A percentile compares a stretch with the other conserved stretches of the same genome.
These are phyloP conservation scores for Drosophila baimaii DNA, from an alignment of 1,140 invertebrate genomes.

Conservation along the genomic window DNA sequence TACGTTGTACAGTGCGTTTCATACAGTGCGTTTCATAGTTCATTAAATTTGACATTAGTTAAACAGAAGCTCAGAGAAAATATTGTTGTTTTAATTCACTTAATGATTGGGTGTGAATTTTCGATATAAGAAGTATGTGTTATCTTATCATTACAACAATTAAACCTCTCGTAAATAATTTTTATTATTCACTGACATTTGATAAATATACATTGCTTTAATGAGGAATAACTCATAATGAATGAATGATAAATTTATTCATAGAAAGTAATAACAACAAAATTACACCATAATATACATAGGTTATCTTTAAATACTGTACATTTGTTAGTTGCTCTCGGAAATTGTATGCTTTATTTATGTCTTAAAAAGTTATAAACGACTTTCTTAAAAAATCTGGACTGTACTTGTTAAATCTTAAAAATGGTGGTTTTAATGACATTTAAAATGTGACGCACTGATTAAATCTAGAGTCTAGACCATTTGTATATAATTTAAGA, in stretches of 20 bases:
- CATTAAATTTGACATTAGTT: too few relatives aligned
- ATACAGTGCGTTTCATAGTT: constrained; percentile 1
- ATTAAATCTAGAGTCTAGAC: too few relatives aligned
- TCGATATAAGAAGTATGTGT: background rate
- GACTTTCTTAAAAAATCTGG: too few relatives aligned
- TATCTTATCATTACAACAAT: constrained; percentile 13
- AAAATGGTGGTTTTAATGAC: constrained; percentile 2
- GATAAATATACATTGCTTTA: constrained; percentile 5
- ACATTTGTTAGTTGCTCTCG: too few relatives aligned
- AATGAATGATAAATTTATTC: background rate
- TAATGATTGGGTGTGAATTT: background rate
- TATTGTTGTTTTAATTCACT: background rate
- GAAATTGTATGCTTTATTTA: too few relatives aligned
- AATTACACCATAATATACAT: background rate
- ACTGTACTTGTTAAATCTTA: background rate
- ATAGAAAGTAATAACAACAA: background rate
- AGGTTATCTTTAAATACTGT: too few relatives aligned
- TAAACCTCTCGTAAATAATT: constrained; percentile 4
- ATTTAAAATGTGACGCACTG: background rate
- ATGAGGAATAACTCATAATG: background rate
- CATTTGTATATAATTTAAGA: constrained; percentile 6
- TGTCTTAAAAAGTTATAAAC: too few relatives aligned
- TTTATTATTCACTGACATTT: constrained; percentile 6
- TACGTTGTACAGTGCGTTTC: too few relatives aligned
- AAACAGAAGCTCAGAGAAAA: background rate